Conservation (phyloP, 2,888 invertebrate genomes). For the Drosophila nigricruria region DNA sequence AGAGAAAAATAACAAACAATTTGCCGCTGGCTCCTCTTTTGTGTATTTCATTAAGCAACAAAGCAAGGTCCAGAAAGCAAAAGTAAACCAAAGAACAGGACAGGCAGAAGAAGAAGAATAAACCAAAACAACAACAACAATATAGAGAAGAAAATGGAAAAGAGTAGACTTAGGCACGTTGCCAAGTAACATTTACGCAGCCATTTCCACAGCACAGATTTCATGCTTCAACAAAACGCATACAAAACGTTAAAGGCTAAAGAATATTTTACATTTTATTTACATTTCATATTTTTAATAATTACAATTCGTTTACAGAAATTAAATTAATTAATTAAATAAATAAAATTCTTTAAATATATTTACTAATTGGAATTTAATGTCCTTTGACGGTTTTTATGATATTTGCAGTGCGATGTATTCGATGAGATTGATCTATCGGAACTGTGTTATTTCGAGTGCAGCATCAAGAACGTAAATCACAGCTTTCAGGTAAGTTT, state of each 20-base stretch:
- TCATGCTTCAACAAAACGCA: slow-evolving; percentile 11
- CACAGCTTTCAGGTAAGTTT: slow-evolving; percentile 93
- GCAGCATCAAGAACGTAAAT: slow-evolving; percentile 94
- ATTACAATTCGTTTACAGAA: neutral
- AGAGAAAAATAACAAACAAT: slow-evolving; percentile 50
- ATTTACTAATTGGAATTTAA: neutral
- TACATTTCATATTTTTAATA: neutral
- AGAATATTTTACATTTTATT: neutral
- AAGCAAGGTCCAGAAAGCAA: slow-evolving; percentile 42
- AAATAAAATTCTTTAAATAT: no score
- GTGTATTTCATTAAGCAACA: slow-evolving; percentile 58
- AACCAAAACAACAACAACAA: slow-evolving; percentile 3
- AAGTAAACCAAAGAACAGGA: slow-evolving; percentile 15
- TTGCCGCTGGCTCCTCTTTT: slow-evolving; percentile 62
- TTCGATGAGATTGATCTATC: slow-evolving; percentile 95
- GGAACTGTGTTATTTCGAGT: slow-evolving; percentile 94
- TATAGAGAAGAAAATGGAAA: slow-evolving; percentile 11
- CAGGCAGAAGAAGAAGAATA: neutral
- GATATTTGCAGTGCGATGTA: slow-evolving; percentile 90
- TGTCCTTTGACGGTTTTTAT: neutral
- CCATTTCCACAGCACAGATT: slow-evolving; percentile 28
- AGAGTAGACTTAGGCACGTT: slow-evolving; percentile 33
- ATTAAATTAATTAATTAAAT: neutral
- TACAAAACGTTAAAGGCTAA: neutral
- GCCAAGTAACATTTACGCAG: slow-evolving; percentile 49